A percentile compares a stretch with the other conserved stretches of the same genome.
These are phyloP conservation scores for Stegodyphus mimosarum DNA, from an alignment of 1,140 invertebrate genomes.

Conservation along the genomic window DNA sequence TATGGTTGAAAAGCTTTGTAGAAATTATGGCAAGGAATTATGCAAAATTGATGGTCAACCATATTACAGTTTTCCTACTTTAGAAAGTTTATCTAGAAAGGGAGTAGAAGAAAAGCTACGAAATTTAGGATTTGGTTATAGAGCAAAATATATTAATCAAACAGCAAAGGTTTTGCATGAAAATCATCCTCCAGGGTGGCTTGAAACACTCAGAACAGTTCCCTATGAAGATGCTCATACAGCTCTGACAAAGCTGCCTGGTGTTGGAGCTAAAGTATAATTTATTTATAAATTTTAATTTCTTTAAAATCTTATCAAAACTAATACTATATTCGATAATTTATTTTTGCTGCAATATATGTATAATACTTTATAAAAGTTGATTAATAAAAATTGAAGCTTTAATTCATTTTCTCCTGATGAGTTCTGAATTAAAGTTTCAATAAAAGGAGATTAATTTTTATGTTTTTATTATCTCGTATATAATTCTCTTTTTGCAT, in stretches of 20 bases:
- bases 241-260: conserved; percentile 81
- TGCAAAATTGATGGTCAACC: conserved; percentile 74
- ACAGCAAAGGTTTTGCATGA: conserved; percentile 77
- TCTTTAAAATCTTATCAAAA: too few relatives aligned
- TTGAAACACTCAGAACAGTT: conserved; percentile 75
- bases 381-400: too few relatives aligned
- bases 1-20: conserved; percentile 93
- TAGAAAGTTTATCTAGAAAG: conserved; percentile 74
- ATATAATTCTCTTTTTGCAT: too few relatives aligned
- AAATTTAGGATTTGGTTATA: conserved; percentile 89
- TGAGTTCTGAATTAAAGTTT: too few relatives aligned
- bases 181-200: conserved; percentile 79
- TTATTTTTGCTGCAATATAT: too few relatives aligned
- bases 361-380: too few relatives aligned
- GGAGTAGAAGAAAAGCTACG: conserved; percentile 79
- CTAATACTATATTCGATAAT: too few relatives aligned
- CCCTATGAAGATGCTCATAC: conserved; percentile 80
- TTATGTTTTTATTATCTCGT: too few relatives aligned
- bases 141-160: conserved; percentile 86
- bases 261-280: conserved; percentile 77
- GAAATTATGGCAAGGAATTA: conserved; percentile 82
- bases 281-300: background rate
- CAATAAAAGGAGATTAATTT: too few relatives aligned
- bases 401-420: too few relatives aligned
- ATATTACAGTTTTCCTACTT: conserved; percentile 85